Evolutionary conservation across 2,797 vertebrate genomes (phyloP).

Genomic region (Dendrocincla fuliginosa): DNA sequence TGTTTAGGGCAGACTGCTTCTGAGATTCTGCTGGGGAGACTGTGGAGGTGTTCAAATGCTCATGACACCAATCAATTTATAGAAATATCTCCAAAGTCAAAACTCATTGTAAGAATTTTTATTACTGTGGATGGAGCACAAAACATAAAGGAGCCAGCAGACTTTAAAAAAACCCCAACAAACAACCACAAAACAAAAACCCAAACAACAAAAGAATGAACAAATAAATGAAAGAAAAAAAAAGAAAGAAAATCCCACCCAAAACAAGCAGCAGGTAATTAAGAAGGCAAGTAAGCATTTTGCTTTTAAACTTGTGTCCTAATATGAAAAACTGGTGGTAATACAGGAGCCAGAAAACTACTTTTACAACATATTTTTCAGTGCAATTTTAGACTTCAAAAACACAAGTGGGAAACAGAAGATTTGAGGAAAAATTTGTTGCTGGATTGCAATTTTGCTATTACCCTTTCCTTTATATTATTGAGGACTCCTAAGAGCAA

Average conservation of each 20-base stretch:
- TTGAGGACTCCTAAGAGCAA: neutral
- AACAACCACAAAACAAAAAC: neutral
- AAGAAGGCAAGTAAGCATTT: neutral
- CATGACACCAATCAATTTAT: neutral
- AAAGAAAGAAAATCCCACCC: accelerated
- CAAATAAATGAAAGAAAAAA: neutral
- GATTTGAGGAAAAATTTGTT: neutral
- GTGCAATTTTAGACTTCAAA: neutral
- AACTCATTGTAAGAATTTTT: neutral
- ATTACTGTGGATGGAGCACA: neutral
- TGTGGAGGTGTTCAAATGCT: neutral
- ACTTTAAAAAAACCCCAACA: neutral
- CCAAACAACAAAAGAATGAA: neutral
- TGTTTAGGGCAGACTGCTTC: neutral
- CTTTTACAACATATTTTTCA: neutral
- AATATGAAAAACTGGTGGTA: neutral
- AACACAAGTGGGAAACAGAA: neutral
- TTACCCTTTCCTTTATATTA: neutral
- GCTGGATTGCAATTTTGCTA: neutral
- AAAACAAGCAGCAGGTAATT: neutral
- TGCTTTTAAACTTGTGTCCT: neutral
- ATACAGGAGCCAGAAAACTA: neutral
- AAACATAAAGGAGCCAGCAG: neutral
- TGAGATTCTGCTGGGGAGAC: neutral
- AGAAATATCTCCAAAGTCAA: neutral